These are phyloP conservation scores for Mythimna pallens DNA, from an alignment of 2,888 invertebrate species.

Conservation along the genomic window DNA sequence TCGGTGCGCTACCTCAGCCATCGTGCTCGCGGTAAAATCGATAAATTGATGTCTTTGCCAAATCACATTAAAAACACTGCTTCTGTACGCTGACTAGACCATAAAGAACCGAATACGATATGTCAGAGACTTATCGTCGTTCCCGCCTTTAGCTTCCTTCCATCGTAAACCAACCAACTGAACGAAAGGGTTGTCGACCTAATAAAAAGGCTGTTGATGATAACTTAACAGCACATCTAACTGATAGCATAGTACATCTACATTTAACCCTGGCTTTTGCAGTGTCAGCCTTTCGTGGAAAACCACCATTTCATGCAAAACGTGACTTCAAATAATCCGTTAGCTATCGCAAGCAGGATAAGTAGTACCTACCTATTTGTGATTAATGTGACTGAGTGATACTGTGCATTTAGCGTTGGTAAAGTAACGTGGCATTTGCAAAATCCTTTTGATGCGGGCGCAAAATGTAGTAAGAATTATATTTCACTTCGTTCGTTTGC, in stretches of 20 bases:
- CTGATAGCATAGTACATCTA: conserved; percentile 25
- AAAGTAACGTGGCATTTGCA: conserved; percentile 1
- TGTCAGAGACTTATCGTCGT: conserved; percentile 26
- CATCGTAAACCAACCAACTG: conserved; percentile 26
- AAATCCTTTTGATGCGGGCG: not conserved
- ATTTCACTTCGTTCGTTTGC: not conserved
- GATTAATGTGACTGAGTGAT: conserved; percentile 17
- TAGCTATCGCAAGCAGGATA: conserved; percentile 17
- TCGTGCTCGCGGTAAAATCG: conserved; percentile 39
- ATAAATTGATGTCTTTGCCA: conserved; percentile 44
- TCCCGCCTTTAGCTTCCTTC: not conserved
- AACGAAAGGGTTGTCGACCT: conserved; percentile 24
- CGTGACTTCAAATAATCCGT: conserved; percentile 35
- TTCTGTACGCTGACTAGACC: conserved; percentile 5
- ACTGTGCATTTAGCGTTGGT: conserved; percentile 3
- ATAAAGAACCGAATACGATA: conserved; percentile 23
- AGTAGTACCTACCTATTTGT: conserved; percentile 8
- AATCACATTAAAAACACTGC: not conserved
- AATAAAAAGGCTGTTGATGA: conserved; percentile 36
- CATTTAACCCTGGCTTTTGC: conserved; percentile 27
- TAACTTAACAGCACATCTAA: conserved; percentile 1
- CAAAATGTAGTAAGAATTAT: conserved; percentile 1
- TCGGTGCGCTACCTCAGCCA: conserved; percentile 49
- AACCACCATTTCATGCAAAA: conserved; percentile 21
- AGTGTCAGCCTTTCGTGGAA: not conserved